phyloP scores from a whole-genome alignment of 2,113 vertebrate species.

The Pleuronectes platessa region DNA sequence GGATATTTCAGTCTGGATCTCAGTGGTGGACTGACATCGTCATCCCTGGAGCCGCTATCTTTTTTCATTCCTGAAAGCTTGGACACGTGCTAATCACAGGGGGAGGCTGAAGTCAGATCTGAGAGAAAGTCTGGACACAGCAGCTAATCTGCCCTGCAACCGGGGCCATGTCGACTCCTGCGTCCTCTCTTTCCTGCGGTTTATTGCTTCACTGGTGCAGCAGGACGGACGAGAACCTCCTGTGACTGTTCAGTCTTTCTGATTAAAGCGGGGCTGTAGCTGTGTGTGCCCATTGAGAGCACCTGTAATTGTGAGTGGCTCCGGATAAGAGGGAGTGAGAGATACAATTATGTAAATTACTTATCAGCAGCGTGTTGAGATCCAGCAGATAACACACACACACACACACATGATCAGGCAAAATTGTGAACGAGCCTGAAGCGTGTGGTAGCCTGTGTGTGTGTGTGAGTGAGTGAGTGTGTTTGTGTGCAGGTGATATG shows the following conservation, averaged over 20 bases:
- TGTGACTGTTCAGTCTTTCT: too few relatives aligned
- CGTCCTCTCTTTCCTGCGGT: background rate
- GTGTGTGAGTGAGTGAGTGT: background rate
- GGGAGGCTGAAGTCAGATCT: slow-evolving; percentile 33
- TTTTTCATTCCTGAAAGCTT: background rate
- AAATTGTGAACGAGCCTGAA: too few relatives aligned
- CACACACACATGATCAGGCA: background rate
- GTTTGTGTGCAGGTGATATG: background rate
- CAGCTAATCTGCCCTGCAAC: slow-evolving; percentile 47
- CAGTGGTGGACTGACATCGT: too few relatives aligned
- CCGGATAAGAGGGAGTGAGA: slow-evolving; percentile 5
- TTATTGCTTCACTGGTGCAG: too few relatives aligned
- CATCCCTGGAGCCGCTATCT: too few relatives aligned
- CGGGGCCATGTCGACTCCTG: slow-evolving; percentile 1
- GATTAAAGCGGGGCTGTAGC: slow-evolving; percentile 8
- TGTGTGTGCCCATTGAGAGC: background rate
- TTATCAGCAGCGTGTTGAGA: slow-evolving; percentile 16
- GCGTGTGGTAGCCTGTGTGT: too few relatives aligned
- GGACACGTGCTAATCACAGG: slow-evolving; percentile 42
- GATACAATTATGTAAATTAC: slow-evolving; percentile 32
- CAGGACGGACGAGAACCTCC: too few relatives aligned
- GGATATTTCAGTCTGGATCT: too few relatives aligned
- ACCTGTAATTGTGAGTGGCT: slow-evolving; percentile 13
- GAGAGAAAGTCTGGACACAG: slow-evolving; percentile 25
- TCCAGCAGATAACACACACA: slow-evolving; percentile 25